phyloP scores from a whole-genome alignment of 2,113 vertebrate species.

The Puntigrus tetrazona region DNA sequence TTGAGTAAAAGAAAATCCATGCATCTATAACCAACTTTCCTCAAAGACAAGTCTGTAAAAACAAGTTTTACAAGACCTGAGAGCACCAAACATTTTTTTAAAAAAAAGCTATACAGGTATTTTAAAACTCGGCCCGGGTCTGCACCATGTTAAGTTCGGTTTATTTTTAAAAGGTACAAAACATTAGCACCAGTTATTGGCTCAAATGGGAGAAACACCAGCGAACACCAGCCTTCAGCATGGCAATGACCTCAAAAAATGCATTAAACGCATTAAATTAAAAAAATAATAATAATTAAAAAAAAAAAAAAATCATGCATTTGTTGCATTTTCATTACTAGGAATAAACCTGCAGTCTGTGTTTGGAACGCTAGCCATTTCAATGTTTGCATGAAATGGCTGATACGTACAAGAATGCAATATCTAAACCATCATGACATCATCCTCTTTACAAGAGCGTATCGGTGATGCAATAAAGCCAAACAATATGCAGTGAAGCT shows the following conservation, averaged over 20 bases:
- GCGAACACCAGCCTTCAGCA: slow-evolving; percentile 13
- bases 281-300: neutral
- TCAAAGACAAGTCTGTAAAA: slow-evolving; percentile 24
- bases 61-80: slow-evolving; percentile 38
- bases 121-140: slow-evolving; percentile 17
- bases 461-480: slow-evolving; percentile 5
- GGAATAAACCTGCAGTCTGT: slow-evolving; percentile 6
- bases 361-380: slow-evolving; percentile 21
- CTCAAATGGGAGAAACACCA: slow-evolving; percentile 52
- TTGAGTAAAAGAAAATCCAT: neutral
- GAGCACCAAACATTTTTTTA: slow-evolving; percentile 46
- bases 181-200: slow-evolving; percentile 72
- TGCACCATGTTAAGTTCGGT: slow-evolving; percentile 39
- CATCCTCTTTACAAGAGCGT: slow-evolving; percentile 9
- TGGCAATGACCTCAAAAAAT: slow-evolving; percentile 23
- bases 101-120: slow-evolving; percentile 15
- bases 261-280: neutral
- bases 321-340: slow-evolving; percentile 46
- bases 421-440: neutral
- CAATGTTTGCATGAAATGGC: slow-evolving; percentile 11
- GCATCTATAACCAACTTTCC: neutral
- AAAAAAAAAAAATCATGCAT: slow-evolving; percentile 30
- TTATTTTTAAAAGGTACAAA: slow-evolving; percentile 46
- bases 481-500: slow-evolving; percentile 32
- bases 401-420: slow-evolving; percentile 1